Evolutionary conservation across 2,797 vertebrate species (phyloP), one percentile per base, ranked within the genome.

Genomic region (Sebastes vulpes): DNA sequence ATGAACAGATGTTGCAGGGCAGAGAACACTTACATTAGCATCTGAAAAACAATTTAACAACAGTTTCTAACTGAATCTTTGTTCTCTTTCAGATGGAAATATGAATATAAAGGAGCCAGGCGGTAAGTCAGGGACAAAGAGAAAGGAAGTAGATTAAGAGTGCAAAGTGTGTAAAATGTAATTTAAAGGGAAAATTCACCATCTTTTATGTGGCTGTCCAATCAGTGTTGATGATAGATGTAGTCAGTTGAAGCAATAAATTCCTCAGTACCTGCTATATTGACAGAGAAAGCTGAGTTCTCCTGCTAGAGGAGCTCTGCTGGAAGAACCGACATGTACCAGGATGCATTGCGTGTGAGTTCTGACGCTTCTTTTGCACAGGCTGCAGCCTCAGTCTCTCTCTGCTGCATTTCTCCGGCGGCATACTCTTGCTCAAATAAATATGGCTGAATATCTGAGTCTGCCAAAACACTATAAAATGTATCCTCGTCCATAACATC

Each of bases 101-200:
- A 96, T 90, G 92, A 96, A 95, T 92, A 93, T 95, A 91, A 95
- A 87, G 84, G 94, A 95, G 11, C 93, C 95, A 70, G 95, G 93
- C 85, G 87, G 92, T 97, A 95, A 97, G 96, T 97, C 67, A 90
- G 20, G 65, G 63, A 69, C 35, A 83, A 56, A 81, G 42, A 84
- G 26, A 78, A 54, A 73, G 38, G 23, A 63, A 65, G 56, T 20
- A 65, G 61, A 63, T n/a, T 31, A 58, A 25, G 35, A 75, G 38
- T 38, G 21, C 20, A 57, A 38, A 26, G 12, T 11, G 35, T 23
- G 9, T 66, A 11, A 64, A 70, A 77, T 66, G 7, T 54, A 0
- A 52, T 53, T 50, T 50, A 50, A 50, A 20, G 48, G 48, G 9
- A 50, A 50, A 20, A 20, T 50, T 48, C 42, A 18, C 16, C 42